Percentiles rank a stretch among this genome's conserved stretches.
phyloP scores from a whole-genome alignment of 2,797 vertebrate genomes.

The Neosilurus mollespiculum region DNA sequence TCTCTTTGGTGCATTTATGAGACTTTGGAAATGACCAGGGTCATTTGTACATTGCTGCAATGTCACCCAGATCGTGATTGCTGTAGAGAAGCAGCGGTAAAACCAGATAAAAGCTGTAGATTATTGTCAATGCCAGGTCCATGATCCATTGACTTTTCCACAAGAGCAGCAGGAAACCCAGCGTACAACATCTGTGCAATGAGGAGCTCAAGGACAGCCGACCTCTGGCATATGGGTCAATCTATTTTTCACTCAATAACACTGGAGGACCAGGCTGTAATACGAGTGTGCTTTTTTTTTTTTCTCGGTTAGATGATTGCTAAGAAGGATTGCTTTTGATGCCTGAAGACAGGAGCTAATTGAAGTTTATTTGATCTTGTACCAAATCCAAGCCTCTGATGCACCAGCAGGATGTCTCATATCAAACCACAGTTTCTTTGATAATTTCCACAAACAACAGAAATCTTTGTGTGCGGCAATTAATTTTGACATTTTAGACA shows the following conservation, averaged over 20 bases:
- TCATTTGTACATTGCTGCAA: constrained; percentile 42
- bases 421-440: constrained; percentile 31
- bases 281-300: constrained; percentile 9
- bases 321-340: constrained; percentile 36
- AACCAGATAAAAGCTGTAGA: constrained; percentile 47
- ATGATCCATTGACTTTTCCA: constrained; percentile 45
- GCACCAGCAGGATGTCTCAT: constrained; percentile 13
- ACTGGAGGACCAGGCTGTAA: constrained; percentile 28
- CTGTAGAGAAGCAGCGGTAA: constrained; percentile 37
- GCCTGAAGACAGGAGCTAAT: constrained; percentile 27
- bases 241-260: constrained; percentile 19
- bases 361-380: constrained; percentile 46
- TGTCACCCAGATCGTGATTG: constrained; percentile 44
- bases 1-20: constrained; percentile 36
- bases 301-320: constrained; percentile 26
- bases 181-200: constrained; percentile 46
- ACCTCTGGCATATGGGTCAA: constrained; percentile 38
- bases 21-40: constrained; percentile 45
- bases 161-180: constrained; percentile 37
- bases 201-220: constrained; percentile 34
- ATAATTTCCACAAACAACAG: constrained; percentile 36
- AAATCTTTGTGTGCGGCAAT: constrained; percentile 31
- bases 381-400: constrained; percentile 34
- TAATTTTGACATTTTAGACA: constrained; percentile 47
- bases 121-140: constrained; percentile 43